Evolutionary conservation across 2,888 invertebrate species (phyloP), one percentile per base, ranked within the genome.

Genomic region (Ornithoptera alexandrae): DNA sequence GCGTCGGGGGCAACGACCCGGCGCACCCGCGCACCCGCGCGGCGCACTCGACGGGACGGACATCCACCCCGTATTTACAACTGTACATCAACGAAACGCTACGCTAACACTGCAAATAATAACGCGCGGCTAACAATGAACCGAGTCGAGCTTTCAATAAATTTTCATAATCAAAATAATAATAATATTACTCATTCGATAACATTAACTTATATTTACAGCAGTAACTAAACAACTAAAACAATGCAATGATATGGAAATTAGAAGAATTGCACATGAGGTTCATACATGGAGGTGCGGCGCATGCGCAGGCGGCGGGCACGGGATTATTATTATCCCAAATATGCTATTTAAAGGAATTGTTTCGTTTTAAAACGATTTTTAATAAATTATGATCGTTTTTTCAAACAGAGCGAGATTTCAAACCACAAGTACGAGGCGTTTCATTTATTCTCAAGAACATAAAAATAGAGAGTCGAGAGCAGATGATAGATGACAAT

Each of bases 21-120:
- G 50, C 4, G 17, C 50, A 22, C 36, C 24, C 8, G 10, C 56
- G 46, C 60, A 63, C 56, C 69, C 71, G 60, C 74, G 70, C 69
- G 62, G 68, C 70, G 78, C 71, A 73, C 74, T 72, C 75, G 86
- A 91, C 88, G 77, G 81, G 80, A 81, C 80, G 77, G 72, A 79
- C 77, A 79, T 82, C 86, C 86, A 89, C 82, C 80, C 80, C 83
- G 79, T 92, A 92, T 92, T 89, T 92, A 79, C 77, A 92, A 86
- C 88, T 92, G 92, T 92, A 92, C 92, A 92, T 88, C 83, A 91
- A 92, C 89, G 88, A 89, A 86, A 91, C 85, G 84, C 81, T 82
- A 82, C 46, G 12, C 86, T 85, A 88, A 86, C 85, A 85, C 80
- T 84, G 84, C 85, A 85, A 87, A 89, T 84, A 89, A 88, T 84